Conservation (phyloP, 1,140 invertebrate genomes). For the Vollenhovia emeryi region DNA sequence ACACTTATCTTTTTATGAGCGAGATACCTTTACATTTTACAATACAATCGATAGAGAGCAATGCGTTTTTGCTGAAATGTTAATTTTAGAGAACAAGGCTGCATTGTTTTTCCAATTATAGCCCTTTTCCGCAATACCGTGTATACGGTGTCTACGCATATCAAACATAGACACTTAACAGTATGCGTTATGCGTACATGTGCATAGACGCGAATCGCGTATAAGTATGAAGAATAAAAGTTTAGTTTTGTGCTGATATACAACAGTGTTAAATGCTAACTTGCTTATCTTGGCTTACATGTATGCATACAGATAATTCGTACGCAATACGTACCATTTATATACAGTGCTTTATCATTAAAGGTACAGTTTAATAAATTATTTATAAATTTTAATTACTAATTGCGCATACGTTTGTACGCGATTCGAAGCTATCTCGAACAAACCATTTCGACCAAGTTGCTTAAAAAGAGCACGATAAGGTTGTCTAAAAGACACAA, state of each 20-base stretch:
- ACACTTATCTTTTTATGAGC: not conserved
- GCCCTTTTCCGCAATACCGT: not conserved
- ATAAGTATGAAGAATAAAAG: slow-evolving; percentile 75
- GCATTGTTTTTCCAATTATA: too few species aligned
- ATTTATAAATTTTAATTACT: not conserved
- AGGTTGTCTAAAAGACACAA: not conserved
- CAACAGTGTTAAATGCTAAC: slow-evolving; percentile 74
- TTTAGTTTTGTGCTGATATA: slow-evolving; percentile 76
- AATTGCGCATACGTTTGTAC: not conserved
- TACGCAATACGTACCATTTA: slow-evolving; percentile 56
- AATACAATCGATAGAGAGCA: not conserved
- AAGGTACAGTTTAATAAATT: slow-evolving; percentile 11
- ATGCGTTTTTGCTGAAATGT: not conserved
- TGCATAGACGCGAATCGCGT: slow-evolving; percentile 34
- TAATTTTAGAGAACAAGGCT: not conserved
- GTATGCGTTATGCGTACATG: not conserved
- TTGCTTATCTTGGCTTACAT: slow-evolving; percentile 60
- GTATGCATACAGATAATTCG: slow-evolving; percentile 60
- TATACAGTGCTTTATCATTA: slow-evolving; percentile 9
- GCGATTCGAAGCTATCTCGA: not conserved
- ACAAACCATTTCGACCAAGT: not conserved
- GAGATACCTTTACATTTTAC: not conserved
- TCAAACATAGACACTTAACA: slow-evolving; percentile 15
- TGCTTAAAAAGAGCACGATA: not conserved
- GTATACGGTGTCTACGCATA: not conserved